Conservation (phyloP, 2,797 vertebrate species). For the Crenichthys baileyi region DNA sequence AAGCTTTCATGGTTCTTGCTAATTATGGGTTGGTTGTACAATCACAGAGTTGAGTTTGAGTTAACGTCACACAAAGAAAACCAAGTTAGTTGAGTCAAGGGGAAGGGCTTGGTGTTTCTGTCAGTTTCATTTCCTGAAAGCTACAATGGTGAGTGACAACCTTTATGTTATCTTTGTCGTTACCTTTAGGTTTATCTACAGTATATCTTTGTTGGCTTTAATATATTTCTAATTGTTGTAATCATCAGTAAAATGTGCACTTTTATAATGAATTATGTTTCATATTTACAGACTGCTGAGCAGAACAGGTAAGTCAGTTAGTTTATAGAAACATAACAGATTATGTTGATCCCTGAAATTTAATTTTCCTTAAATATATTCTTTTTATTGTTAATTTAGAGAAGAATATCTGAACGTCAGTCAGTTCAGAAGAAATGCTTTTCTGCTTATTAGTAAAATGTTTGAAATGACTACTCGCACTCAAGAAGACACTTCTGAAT, state of each 20-base stretch:
- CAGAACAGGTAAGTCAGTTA: background rate
- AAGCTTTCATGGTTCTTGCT: background rate
- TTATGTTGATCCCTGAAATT: background rate
- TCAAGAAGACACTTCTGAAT: rapidly evolving
- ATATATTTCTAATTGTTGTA: background rate
- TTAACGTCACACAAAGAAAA: background rate
- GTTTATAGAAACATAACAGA: background rate
- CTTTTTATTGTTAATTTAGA: conserved; percentile 7
- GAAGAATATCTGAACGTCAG: rapidly evolving
- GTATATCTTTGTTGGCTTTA: background rate
- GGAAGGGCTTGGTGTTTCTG: background rate
- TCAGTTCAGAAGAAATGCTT: background rate
- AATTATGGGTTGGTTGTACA: background rate
- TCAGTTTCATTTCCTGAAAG: background rate
- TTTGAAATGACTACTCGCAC: rapidly evolving
- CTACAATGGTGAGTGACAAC: conserved; percentile 29
- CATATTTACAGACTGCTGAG: background rate
- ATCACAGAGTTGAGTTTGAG: background rate
- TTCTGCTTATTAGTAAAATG: rapidly evolving
- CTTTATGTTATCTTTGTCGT: background rate
- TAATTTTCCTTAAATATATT: background rate
- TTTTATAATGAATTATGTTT: background rate
- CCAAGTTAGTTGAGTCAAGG: background rate
- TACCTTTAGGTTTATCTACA: background rate
- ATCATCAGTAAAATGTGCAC: background rate